These are phyloP conservation scores for Pseudonaja textilis DNA, from an alignment of 2,113 vertebrate genomes.

Conservation along the genomic window DNA sequence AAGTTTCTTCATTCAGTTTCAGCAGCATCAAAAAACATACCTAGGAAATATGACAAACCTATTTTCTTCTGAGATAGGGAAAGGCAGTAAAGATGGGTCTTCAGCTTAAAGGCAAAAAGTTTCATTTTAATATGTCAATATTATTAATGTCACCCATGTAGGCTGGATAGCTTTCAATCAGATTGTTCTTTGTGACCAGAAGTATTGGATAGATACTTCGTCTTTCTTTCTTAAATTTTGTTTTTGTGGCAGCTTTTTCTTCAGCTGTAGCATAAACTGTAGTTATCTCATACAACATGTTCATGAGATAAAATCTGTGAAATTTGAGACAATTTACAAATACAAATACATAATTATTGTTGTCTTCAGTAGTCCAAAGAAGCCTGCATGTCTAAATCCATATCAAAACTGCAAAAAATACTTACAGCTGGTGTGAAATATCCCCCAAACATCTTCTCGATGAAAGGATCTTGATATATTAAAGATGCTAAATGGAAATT, in stretches of 20 bases:
- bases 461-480: background rate
- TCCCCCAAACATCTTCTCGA: background rate
- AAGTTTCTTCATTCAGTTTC: slow-evolving; percentile 23
- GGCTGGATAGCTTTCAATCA: background rate
- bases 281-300: background rate
- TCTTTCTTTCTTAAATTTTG: background rate
- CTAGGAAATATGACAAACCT: background rate
- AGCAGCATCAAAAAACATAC: background rate
- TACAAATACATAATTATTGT: background rate
- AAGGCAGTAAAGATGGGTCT: background rate
- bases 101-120: background rate
- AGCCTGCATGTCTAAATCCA: background rate
- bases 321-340: background rate
- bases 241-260: background rate
- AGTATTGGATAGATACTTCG: background rate
- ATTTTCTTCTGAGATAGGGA: background rate
- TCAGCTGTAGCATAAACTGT: background rate
- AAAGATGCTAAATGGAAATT: background rate
- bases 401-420: background rate
- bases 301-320: background rate
- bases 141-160: background rate
- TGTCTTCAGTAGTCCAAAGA: background rate
- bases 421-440: background rate
- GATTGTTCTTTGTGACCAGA: background rate
- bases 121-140: background rate